These are phyloP conservation scores for Melospiza georgiana DNA, from an alignment of 2,113 vertebrate genomes.

Conservation along the genomic window DNA sequence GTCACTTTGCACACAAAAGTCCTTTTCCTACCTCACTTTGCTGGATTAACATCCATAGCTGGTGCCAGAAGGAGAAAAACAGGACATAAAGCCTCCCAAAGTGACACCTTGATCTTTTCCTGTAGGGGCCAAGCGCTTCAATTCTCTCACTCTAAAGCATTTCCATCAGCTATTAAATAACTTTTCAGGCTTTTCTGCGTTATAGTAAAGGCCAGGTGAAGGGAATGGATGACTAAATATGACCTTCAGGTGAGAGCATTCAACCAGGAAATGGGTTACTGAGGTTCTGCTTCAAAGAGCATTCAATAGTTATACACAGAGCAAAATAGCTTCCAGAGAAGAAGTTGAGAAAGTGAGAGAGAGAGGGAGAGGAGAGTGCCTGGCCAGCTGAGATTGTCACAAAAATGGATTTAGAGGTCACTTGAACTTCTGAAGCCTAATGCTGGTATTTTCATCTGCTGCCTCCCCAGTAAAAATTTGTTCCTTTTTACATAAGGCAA, in stretches of 20 bases:
- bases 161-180: neutral
- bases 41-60: neutral
- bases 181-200: neutral
- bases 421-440: neutral
- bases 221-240: neutral
- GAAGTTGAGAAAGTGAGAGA: neutral
- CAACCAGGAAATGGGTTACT: slow-evolving; percentile 45
- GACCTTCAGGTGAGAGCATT: slow-evolving; percentile 40
- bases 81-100: neutral
- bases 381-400: neutral
- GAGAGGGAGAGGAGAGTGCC: neutral
- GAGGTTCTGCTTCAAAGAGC: slow-evolving; percentile 43
- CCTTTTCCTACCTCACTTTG: neutral
- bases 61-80: neutral
- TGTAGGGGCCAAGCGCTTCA: neutral
- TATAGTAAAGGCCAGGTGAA: neutral
- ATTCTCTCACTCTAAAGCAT: neutral
- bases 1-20: neutral
- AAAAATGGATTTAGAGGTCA: slow-evolving; percentile 5
- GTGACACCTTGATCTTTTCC: neutral
- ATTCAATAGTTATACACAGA: neutral
- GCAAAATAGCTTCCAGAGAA: neutral
- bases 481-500: neutral
- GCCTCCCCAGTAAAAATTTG: neutral
- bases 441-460: neutral